Conservation (phyloP, 2,797 vertebrate species). For the Esox lucius region DNA sequence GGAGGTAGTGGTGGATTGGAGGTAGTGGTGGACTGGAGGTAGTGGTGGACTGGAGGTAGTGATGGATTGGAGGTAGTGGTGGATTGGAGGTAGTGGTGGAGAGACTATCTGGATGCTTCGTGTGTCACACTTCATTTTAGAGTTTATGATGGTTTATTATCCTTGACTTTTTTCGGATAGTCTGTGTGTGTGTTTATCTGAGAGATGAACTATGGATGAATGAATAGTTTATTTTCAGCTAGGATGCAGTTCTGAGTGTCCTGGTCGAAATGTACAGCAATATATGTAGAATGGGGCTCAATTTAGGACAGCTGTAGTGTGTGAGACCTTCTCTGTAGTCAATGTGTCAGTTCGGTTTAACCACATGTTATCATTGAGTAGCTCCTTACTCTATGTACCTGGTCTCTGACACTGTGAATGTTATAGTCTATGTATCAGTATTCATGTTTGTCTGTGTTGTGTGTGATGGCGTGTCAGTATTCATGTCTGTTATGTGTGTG, state of each 20-base stretch:
- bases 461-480: neutral
- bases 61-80: too few relatives aligned
- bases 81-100: too few relatives aligned
- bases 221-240: too few relatives aligned
- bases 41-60: too few relatives aligned
- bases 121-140: neutral
- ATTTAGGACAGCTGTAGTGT: neutral
- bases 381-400: neutral
- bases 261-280: too few relatives aligned
- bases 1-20: too few relatives aligned
- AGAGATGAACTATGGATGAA: neutral
- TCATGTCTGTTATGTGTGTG: neutral
- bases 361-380: neutral
- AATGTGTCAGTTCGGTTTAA: neutral
- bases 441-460: neutral
- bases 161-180: neutral
- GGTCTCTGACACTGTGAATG: neutral
- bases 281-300: neutral
- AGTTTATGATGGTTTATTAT: conserved; percentile 19
- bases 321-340: neutral
- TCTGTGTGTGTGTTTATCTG: neutral
- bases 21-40: neutral
- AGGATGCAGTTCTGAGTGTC: too few relatives aligned
- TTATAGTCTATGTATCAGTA: too few relatives aligned
- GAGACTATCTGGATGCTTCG: conserved; percentile 11